phyloP scores from a whole-genome alignment of 2,113 vertebrate genomes.

The Tinamus guttatus region DNA sequence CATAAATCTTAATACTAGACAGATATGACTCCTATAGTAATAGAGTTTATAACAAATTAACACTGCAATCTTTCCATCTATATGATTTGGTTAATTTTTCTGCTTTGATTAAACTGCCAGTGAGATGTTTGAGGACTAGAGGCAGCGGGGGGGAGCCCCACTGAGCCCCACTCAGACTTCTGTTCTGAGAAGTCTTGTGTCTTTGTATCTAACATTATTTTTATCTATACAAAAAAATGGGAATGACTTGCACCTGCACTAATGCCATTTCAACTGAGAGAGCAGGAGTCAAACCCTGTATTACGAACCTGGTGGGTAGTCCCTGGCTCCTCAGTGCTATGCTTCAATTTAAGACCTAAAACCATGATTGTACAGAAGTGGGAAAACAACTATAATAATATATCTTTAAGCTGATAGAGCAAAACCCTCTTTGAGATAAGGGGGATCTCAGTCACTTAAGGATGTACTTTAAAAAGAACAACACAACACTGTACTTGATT shows the following conservation, averaged over 20 bases:
- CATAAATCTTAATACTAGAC: not conserved
- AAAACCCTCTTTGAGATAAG: not conserved
- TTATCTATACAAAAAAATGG: not conserved
- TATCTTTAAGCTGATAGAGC: not conserved
- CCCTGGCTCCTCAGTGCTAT: not conserved
- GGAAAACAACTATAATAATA: not conserved
- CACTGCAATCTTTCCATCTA: not conserved
- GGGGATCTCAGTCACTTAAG: constrained; percentile 19
- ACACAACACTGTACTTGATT: not conserved
- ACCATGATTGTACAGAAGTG: not conserved
- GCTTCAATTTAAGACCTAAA: not conserved
- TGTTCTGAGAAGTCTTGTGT: not conserved
- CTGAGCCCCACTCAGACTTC: too few relatives aligned
- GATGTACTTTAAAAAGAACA: constrained; percentile 35
- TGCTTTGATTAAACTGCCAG: not conserved
- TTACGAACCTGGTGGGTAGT: not conserved
- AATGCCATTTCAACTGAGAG: not conserved
- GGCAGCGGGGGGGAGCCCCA: too few relatives aligned
- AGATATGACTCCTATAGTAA: not conserved
- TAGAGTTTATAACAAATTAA: not conserved
- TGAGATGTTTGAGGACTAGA: not conserved
- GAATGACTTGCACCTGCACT: not conserved
- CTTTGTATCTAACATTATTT: not conserved
- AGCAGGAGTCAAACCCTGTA: not conserved
- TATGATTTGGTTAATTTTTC: not conserved